Evolutionary conservation across 1,140 invertebrate genomes (phyloP), one percentile per base, ranked within the genome.

Genomic region (Drosophila sucinea): DNA sequence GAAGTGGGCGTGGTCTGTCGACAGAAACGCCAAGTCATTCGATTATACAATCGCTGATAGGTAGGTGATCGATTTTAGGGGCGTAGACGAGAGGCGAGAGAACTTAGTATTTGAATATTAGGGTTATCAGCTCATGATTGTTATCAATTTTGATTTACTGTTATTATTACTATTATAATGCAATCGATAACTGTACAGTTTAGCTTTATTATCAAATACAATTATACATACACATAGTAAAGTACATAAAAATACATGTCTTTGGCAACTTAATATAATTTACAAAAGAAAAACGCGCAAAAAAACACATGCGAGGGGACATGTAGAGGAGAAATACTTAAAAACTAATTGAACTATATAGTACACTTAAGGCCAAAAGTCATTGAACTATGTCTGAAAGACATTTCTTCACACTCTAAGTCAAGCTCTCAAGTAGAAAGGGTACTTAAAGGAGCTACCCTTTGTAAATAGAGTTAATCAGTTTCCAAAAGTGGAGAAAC

Each of bases 191-290:
- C 51, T 62, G 17, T 76, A 77, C 30, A 76, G 35, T 60, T 61
- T 64, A 40, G 23, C 38, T 77, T 77, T 77, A 77, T 70, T 77
- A 77, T 77, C 74, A 77, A 65, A 77, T 65, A 29, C 44, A 54
- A 61, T 65, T 56, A 38, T 25, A 44, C n/a, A 70, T 40, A 44
- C 51, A 60, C 54, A 76, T 41, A 41, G n/a, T 61, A 29, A 51
- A 51, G 27, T 51, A 66, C 27, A 61, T 60, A 56, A 61, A 33
- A 23, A 23, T 29, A 56, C 41, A 68, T 76, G 69, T 76, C 73
- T 76, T 76, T 67, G 60, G 60, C 60, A 44, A 25, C 38, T 41
- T 64, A 60, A 72, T 41, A 58, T 63, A 54, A 17, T 3, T 47
- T 25, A 60, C 30, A 38, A 41, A 38, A 66, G 8, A 35, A 66